Evolutionary conservation across 2,888 invertebrate genomes (phyloP).

Genomic region (Netelia melanura): DNA sequence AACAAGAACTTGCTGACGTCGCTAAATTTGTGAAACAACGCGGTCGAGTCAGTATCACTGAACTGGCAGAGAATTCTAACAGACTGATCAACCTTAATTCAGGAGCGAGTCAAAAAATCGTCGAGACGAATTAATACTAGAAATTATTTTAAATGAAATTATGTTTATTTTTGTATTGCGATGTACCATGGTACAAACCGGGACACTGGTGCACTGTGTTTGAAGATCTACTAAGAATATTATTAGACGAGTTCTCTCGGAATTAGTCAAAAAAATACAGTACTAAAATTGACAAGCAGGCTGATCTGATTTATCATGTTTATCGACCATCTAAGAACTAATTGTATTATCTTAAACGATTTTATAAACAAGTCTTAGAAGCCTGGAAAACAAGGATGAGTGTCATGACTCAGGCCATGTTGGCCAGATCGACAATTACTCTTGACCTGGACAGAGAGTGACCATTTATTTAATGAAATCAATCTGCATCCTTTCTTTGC

Average conservation of each 20-base stretch:
- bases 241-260: neutral
- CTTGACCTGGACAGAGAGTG: neutral
- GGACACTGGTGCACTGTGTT: too few relatives aligned
- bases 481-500: neutral
- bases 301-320: too few relatives aligned
- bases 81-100: constrained; percentile 94
- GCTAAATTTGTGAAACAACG: constrained; percentile 98
- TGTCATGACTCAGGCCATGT: neutral
- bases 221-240: too few relatives aligned
- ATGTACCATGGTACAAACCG: too few relatives aligned
- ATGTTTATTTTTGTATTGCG: neutral
- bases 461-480: neutral
- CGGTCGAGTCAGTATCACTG: constrained; percentile 96
- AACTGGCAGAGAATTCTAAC: constrained; percentile 97
- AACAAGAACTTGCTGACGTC: constrained; percentile 95
- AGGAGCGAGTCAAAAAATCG: constrained; percentile 56
- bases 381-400: too few relatives aligned
- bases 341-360: too few relatives aligned
- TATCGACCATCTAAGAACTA: too few relatives aligned
- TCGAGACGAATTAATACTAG: constrained; percentile 59
- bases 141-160: neutral
- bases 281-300: neutral
- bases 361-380: too few relatives aligned
- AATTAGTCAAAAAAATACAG: neutral
- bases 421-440: neutral